Percentiles rank a stretch among this genome's conserved stretches.
Evolutionary conservation across 2,113 vertebrate species (phyloP).

Genomic region (Chaetodon auriga): DNA sequence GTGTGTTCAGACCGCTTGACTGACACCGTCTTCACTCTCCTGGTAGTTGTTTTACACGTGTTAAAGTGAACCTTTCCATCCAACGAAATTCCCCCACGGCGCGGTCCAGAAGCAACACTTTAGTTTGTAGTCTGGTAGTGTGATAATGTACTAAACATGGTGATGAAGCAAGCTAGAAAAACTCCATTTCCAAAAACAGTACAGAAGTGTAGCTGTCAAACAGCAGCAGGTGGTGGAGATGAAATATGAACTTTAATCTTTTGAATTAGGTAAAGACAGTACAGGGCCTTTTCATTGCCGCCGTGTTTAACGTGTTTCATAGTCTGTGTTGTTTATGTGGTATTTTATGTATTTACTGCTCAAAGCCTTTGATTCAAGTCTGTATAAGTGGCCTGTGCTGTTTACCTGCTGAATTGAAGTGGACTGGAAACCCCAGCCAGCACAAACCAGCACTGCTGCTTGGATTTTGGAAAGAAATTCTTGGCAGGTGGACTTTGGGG

Average conservation of each 20-base stretch:
- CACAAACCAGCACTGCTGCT: neutral
- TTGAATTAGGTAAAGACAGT: neutral
- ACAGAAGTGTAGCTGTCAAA: neutral
- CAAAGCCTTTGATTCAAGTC: slow-evolving; percentile 28
- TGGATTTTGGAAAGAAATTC: neutral
- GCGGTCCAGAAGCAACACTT: neutral
- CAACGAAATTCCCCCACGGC: neutral
- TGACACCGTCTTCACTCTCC: neutral
- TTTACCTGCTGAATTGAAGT: neutral
- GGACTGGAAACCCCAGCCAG: neutral
- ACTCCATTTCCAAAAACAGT: neutral
- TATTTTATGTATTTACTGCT: slow-evolving; percentile 11
- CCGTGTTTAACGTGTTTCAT: slow-evolving; percentile 6
- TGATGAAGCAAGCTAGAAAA: neutral
- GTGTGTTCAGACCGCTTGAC: neutral
- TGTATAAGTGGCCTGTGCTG: neutral
- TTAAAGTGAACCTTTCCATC: neutral
- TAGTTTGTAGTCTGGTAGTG: neutral
- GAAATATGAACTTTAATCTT: neutral
- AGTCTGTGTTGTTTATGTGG: slow-evolving; percentile 1
- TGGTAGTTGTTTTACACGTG: neutral
- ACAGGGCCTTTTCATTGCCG: neutral
- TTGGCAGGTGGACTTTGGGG: neutral
- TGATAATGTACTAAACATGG: neutral
- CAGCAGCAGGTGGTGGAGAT: neutral